Evolutionary conservation across 2,888 invertebrate genomes (phyloP), one percentile per base, ranked within the genome.

Genomic region (Hirtodrosophila cameraria): DNA sequence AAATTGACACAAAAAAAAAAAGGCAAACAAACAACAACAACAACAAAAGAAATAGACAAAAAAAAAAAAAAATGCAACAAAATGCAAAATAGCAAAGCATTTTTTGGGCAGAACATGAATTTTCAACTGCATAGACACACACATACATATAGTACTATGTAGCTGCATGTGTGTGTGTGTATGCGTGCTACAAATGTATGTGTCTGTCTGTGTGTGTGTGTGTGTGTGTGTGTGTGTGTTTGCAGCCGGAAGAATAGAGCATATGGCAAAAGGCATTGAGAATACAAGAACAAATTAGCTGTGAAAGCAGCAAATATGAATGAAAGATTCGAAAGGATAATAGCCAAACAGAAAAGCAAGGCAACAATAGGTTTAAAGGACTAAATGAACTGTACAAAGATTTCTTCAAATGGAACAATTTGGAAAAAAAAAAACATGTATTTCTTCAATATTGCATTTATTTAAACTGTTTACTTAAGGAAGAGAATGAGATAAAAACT

Each of bases 31-130:
- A 38, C 16, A n/a, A 35, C 41, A 11, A 27, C 6, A 46, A 46
- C 28, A 58, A 38, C 11, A 33, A 41, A 48, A 12, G 36, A 13
- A 30, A 58, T 48, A 31, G 49, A 25, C 11, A 38, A 57, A 43
- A 46, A 54, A 35, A 18, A 7, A 13, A 55, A 11, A 8, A 49
- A 39, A 54, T 64, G 65, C 76, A 64, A 46, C 76, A 78, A 75
- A 20, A 78, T 82, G 69, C 82, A 81, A 78, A 78, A 78, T 69
- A 78, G 82, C 60, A 77, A 62, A 59, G n/a, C 46, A 60, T 36
- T 60, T 70, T 69, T 64, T 48, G 65, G 38, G 20, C 58, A 58
- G 45, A 43, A 42, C 60, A 65, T 38, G 54, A 60, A 60, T 35
- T 65, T 42, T 38, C 46, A 20, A 48, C 50, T 65, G 65, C 39